Evolutionary conservation across 2,888 invertebrate species (phyloP).

Genomic region (Myopa testacea): DNA sequence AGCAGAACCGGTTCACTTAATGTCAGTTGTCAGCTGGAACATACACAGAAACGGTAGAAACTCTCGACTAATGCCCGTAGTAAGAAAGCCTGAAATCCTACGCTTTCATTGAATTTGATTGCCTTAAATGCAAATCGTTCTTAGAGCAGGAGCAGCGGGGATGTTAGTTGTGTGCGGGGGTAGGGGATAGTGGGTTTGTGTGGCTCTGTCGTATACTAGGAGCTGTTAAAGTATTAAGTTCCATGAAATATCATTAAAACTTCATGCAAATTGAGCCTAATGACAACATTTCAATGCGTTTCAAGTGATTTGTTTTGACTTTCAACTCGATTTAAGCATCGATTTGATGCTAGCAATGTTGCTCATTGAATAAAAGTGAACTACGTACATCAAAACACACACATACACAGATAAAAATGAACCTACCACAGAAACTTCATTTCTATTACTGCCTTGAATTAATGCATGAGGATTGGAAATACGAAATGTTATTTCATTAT

Average conservation of each 20-base stretch:
- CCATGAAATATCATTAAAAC: slow-evolving; percentile 3
- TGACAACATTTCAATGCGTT: slow-evolving; percentile 10
- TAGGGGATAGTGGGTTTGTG: background rate
- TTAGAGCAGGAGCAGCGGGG: background rate
- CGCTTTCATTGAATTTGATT: background rate
- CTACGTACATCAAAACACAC: background rate
- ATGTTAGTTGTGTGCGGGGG: background rate
- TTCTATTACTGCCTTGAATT: no score
- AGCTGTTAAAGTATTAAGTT: background rate
- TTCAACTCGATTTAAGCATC: background rate
- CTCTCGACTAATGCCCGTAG: background rate
- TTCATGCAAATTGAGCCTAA: slow-evolving; percentile 18
- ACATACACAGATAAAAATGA: slow-evolving; percentile 21
- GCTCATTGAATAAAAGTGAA: background rate
- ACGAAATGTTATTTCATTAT: no score
- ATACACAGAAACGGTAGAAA: background rate
- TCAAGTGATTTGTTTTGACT: slow-evolving; percentile 13
- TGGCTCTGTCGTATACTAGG: background rate
- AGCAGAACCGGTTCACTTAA: background rate
- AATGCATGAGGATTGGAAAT: no score
- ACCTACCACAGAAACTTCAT: no score
- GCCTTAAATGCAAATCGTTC: slow-evolving; percentile 11
- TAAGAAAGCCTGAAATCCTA: background rate
- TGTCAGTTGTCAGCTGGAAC: background rate
- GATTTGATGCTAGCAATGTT: background rate